A percentile compares a stretch with the other conserved stretches of the same genome.
Evolutionary conservation across 2,797 vertebrate species (phyloP).

Genomic region (Enteromius thamalakanensis): DNA sequence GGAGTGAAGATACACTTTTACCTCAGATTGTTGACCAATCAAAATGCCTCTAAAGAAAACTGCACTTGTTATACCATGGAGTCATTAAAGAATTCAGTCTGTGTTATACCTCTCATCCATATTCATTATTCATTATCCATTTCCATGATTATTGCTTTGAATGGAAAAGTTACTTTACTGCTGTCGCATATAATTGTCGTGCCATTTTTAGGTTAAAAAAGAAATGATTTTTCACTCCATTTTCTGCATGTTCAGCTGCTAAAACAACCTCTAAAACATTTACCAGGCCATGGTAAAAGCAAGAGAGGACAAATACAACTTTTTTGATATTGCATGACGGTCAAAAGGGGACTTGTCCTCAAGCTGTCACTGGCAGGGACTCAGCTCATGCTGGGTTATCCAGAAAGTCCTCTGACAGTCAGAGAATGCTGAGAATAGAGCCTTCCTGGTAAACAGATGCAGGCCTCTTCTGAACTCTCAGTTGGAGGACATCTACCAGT

Average conservation of each 20-base stretch:
- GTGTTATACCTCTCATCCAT: neutral
- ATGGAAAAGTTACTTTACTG: neutral
- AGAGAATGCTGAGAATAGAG: constrained; percentile 38
- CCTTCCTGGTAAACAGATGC: constrained; percentile 54
- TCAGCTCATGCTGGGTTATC: constrained; percentile 38
- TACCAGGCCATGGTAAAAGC: constrained; percentile 29
- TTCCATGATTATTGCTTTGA: neutral
- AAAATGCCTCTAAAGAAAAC: neutral
- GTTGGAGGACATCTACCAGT: constrained; percentile 12
- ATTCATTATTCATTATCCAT: neutral
- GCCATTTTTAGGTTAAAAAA: neutral
- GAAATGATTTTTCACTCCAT: neutral
- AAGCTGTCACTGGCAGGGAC: constrained; percentile 48
- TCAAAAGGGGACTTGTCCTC: constrained; percentile 42
- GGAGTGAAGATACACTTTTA: neutral
- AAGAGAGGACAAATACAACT: constrained; percentile 39
- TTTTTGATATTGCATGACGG: constrained; percentile 33
- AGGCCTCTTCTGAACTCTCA: constrained; percentile 24
- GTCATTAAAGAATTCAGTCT: neutral
- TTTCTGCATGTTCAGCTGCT: constrained; percentile 32
- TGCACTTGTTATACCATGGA: neutral
- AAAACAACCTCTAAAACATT: constrained; percentile 29
- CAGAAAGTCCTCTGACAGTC: constrained; percentile 33
- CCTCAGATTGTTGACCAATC: neutral
- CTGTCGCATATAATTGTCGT: neutral